Evolutionary conservation across 2,888 invertebrate genomes (phyloP), one percentile per base, ranked within the genome.

Genomic region (Dromius quadrimaculatus): DNA sequence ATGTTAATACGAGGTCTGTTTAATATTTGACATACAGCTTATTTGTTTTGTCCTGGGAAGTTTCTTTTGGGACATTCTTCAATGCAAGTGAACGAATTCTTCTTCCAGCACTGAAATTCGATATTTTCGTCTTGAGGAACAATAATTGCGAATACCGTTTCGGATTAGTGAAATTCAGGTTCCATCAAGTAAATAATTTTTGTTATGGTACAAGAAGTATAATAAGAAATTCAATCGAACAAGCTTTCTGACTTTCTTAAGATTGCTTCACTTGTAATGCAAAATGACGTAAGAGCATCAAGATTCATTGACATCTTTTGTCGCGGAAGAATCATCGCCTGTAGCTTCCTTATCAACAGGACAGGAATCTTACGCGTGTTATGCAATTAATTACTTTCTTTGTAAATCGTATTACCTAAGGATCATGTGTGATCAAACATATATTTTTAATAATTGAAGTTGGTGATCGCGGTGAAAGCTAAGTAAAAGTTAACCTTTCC

Each of bases 391-490:
- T 15, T 23, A 54, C 5, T 8, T 54, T 15, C 11, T 54, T 54
- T n/a, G 23, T 54, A 28, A n/a, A n/a, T n/a, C 20, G 6, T 43
- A n/a, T 54, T 22, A 54, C 28, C 13, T 54, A 28, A 28, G 50
- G 28, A 15, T 28, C 28, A 54, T 8, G 50, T 28, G 11, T 2
- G 23, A 47, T 23, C 17, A 54, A 54, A 54, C 47, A 15, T 28
- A 54, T 15, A 28, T 54, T 54, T 54, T 28, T 54, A 54, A 54
- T 54, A 50, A 50, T 50, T 28, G 50, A 54, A 54, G 50, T 54
- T 17, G 28, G 13, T 54, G 32, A 23, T 54, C 50, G 28, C 11
- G 19, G 50, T 54, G 50, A 54, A 54, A 54, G 50, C 13, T 28
- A 2, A 45, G 45, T 45, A 28, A 54, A 54, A 54, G 50, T 54